Base-by-base conservation (phyloP, 2,888 invertebrate genomes). In the Dolomedes plantarius region DNA sequence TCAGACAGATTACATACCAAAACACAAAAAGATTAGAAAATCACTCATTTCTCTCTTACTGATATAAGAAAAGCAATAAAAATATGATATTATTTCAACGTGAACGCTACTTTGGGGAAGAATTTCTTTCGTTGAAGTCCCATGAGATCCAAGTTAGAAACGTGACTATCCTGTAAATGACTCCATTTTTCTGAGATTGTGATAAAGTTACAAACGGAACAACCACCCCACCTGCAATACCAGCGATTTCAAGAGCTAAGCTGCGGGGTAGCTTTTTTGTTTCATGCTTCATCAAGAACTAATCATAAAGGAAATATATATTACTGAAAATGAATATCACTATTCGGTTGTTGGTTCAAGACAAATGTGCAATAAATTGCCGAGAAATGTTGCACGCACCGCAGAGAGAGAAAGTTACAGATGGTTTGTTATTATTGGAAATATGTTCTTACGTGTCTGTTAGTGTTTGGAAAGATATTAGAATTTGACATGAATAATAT, bases 131-230 rank as follows among this genome's bases (percentile, higher is more conserved):
- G 13, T 32, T 13, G 31, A 29, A 68, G 23, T 13, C 64, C 23
- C 71, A 27, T 46, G 41, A 65, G 79, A 64, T 27, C 62, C 62
- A n/a, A 72, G 64, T 77, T 56, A n/a, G 13, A 64, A 64, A 79
- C 79, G 79, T 79, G 79, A 79, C 79, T 71, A 41, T 36, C 79
- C 71, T 79, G 71, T 32, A 79, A 79, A 79, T 79, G 71, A 65
- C 31, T 71, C 41, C 1, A 36, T 79, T 62, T 72, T 71, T 39
- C 29, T 36, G 29, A 65, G 65, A 65, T 31, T 65, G 16, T 46
- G 46, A 46, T 46, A 46, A 46, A 46, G 46, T 46, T 46, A 16
- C 46, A 46, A 46, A 46, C 11, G 2, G n/a, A 2, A 46, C 11
- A 11, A 11, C 13, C 16, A 5, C 9, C 6, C 46, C 13, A 46